Percentiles rank a stretch among this genome's conserved stretches.
Evolutionary conservation across 1,140 invertebrate genomes (phyloP).

Genomic region (Caenorhabditis tropicalis): DNA sequence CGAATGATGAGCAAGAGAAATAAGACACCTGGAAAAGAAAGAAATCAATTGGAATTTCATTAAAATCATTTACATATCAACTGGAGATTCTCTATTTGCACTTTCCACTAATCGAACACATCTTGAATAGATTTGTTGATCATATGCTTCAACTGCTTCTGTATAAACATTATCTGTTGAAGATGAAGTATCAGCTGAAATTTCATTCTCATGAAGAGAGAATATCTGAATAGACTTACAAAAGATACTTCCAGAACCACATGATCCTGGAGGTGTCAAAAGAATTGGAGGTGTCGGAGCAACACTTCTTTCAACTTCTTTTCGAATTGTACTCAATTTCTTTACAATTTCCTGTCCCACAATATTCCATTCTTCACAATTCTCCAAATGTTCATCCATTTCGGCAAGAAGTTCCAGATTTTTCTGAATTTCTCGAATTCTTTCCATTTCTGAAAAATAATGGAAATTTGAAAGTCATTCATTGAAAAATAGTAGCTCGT

Average conservation of each 20-base stretch:
- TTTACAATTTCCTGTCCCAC: conserved; percentile 4
- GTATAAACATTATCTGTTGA: neutral
- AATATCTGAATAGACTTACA: conserved; percentile 4
- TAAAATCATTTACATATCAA: neutral
- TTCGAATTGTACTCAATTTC: conserved; percentile 20
- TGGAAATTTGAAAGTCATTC: no score
- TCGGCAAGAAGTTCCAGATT: neutral
- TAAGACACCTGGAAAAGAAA: neutral
- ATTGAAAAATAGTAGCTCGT: no score
- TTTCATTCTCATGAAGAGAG: no score
- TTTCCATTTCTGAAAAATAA: neutral
- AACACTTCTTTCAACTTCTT: conserved; percentile 27
- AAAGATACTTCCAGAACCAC: conserved; percentile 11
- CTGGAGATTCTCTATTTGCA: conserved; percentile 11
- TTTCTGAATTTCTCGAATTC: conserved; percentile 29
- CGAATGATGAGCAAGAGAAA: neutral
- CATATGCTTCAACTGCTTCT: conserved; percentile 20
- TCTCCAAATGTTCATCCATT: conserved; percentile 22
- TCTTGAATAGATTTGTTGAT: conserved; percentile 23
- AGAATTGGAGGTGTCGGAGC: neutral
- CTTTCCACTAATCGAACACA: conserved; percentile 20
- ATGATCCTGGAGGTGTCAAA: neutral
- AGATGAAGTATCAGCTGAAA: neutral
- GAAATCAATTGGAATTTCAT: no score
- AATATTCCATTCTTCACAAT: conserved; percentile 25